Base-by-base conservation (phyloP, 92 coral and sea anemone species). In the Bergia puertoricense region DNA sequence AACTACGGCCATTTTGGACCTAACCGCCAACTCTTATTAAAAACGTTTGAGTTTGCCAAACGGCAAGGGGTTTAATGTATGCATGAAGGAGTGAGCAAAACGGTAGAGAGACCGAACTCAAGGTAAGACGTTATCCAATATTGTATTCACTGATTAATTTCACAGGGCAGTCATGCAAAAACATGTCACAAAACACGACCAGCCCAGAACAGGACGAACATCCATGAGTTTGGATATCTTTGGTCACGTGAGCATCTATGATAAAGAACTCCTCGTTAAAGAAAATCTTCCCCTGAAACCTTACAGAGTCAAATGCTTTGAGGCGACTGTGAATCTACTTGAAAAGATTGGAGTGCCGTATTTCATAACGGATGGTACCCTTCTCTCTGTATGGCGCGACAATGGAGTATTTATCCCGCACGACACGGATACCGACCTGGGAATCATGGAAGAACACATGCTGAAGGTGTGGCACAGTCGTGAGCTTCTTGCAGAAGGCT, bases 361-460 rank as follows among this genome's bases (percentile, higher is more conserved):
- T 8, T 77, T 77, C 43, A 77, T 77, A 41, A 77, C 81, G 43
- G 81, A 77, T 36, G 81, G 81, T 0, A 77, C 81, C 4, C 43
- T 77, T 8, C 56, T 77, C 39, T 40, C 81, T 8, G 81, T 39
- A 13, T 77, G 81, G 81, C 81, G 81, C 48, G 81, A 77, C 36
- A 77, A 77, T 40, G 81, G 81, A 10, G 81, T 77, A 4, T 20
- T 77, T 1, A 77, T 77, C 40, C 81, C 81, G 11, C 81, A 77
- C 11, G 81, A 77, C 22, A 77, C 81, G 2, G 81, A 77, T 20
- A 77, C 81, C 15, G 51, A 77, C 81, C 18, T 77, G 81, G 81
- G 81, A 18, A 77, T 77, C 56, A 77, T 77, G 81, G 81, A 77
- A 36, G 81, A 77, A 39, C 23, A 77, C 51, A 77, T 77, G 81